Evolutionary conservation across 2,797 vertebrate species (phyloP).

Genomic region (Xyrichtys novacula): DNA sequence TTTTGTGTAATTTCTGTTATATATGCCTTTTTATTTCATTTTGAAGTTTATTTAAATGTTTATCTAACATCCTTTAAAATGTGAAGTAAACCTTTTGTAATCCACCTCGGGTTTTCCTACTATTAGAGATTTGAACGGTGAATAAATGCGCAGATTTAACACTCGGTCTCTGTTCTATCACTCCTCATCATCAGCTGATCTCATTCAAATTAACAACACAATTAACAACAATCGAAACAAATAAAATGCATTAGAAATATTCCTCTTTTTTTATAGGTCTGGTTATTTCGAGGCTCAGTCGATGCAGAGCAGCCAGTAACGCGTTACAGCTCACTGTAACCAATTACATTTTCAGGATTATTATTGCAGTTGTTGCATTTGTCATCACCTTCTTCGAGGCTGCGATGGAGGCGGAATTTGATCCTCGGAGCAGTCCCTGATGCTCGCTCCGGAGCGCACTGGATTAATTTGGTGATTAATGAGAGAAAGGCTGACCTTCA

Average conservation of each 20-base stretch:
- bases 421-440: slow-evolving; percentile 2
- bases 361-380: slow-evolving; percentile 48
- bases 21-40: no score
- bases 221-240: background rate
- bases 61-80: no score
- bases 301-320: slow-evolving; percentile 9
- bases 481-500: slow-evolving; percentile 50
- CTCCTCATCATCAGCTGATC: no score
- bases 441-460: slow-evolving; percentile 15
- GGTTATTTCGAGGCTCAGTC: background rate
- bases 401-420: slow-evolving; percentile 19
- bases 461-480: slow-evolving; percentile 69
- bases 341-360: slow-evolving; percentile 44
- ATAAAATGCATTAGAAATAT: background rate
- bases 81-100: no score
- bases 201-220: no score
- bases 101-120: no score
- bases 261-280: rapidly evolving
- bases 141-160: no score
- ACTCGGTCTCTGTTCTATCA: no score
- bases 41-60: no score
- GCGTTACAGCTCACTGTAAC: slow-evolving; percentile 44
- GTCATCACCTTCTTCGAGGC: slow-evolving; percentile 23
- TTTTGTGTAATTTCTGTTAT: no score
- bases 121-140: no score